These are phyloP conservation scores for Tinamus guttatus DNA, from an alignment of 2,113 vertebrate species.

Conservation along the genomic window DNA sequence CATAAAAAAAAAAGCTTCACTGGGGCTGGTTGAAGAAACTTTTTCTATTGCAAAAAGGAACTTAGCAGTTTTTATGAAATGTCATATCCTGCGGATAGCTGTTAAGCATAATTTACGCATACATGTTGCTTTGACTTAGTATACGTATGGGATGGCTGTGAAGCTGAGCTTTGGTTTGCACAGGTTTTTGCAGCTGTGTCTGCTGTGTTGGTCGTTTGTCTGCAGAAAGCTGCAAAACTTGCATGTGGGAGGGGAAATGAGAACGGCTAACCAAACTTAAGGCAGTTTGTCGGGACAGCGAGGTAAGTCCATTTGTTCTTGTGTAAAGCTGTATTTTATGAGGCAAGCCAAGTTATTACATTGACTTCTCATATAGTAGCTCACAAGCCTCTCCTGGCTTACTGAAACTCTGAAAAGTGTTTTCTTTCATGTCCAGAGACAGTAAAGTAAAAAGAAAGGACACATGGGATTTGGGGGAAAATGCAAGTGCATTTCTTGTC, in stretches of 20 bases:
- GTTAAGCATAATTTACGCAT: not conserved
- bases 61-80: not conserved
- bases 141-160: not conserved
- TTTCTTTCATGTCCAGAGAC: not conserved
- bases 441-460: not conserved
- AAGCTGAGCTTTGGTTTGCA: not conserved
- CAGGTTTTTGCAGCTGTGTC: not conserved
- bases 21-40: not conserved
- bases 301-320: not conserved
- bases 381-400: not conserved
- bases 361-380: not conserved
- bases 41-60: constrained; percentile 16
- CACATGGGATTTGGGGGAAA: constrained; percentile 28
- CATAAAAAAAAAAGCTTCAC: not conserved
- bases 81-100: not conserved
- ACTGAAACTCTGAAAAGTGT: not conserved
- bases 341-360: not conserved
- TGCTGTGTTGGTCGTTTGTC: not conserved
- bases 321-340: not conserved
- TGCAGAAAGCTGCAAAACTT: not conserved
- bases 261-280: not conserved
- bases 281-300: not conserved
- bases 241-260: not conserved
- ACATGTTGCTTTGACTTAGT: not conserved
- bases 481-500: constrained; percentile 5